These are phyloP conservation scores for Romanogobio albipinnatus DNA, from an alignment of 2,113 vertebrate genomes.

Conservation along the genomic window DNA sequence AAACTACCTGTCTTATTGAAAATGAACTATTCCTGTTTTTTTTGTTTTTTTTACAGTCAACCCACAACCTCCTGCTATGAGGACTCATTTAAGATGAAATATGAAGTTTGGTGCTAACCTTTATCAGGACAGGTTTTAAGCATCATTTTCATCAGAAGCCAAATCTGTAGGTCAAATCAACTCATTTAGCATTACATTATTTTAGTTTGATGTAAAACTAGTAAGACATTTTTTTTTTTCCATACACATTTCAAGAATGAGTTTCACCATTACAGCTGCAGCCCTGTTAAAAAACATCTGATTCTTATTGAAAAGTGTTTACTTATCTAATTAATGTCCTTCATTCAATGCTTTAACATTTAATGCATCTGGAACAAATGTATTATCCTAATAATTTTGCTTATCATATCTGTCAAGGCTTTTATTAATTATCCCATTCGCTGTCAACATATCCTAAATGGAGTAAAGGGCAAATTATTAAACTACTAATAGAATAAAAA, in stretches of 20 bases:
- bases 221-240: neutral
- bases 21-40: slow-evolving; percentile 28
- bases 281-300: neutral
- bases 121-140: slow-evolving; percentile 47
- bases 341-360: neutral
- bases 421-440: neutral
- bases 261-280: neutral
- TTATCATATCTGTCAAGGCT: neutral
- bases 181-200: neutral
- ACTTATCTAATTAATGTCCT: neutral
- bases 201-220: neutral
- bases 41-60: slow-evolving; percentile 75
- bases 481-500: neutral
- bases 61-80: slow-evolving; percentile 78
- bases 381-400: neutral
- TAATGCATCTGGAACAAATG: neutral
- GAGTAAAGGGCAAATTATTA: neutral
- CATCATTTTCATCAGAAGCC: slow-evolving; percentile 41
- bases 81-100: slow-evolving; percentile 77
- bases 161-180: neutral
- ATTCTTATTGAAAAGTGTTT: neutral
- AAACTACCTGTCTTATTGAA: neutral
- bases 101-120: slow-evolving; percentile 48
- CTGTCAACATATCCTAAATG: neutral
- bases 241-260: neutral